Conservation (phyloP, 2,113 vertebrate genomes). For the Zosterops hypoxanthus region DNA sequence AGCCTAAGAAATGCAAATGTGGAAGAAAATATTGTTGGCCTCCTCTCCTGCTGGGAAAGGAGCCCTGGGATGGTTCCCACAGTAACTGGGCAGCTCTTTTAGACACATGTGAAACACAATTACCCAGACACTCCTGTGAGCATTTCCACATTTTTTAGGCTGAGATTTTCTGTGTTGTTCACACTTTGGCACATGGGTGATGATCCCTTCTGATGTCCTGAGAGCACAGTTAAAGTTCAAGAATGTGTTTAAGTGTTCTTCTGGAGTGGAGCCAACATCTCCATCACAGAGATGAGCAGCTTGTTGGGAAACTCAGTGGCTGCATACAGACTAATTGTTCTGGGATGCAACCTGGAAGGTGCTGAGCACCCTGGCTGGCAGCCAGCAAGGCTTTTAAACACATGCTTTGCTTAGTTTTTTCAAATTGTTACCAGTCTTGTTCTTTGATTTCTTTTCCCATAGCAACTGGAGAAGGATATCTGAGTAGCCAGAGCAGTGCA, state of each 20-base stretch:
- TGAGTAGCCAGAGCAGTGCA: constrained; percentile 9
- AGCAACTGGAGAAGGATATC: neutral
- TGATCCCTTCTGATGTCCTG: neutral
- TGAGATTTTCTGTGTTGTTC: neutral
- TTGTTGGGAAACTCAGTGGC: neutral
- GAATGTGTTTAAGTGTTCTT: neutral
- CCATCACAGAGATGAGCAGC: neutral
- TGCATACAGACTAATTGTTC: neutral
- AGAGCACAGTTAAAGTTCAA: neutral
- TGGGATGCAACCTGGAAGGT: neutral
- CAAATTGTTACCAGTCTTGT: neutral
- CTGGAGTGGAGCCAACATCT: neutral
- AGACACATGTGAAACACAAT: neutral
- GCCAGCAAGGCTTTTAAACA: constrained; percentile 41
- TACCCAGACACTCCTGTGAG: neutral
- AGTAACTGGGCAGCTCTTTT: neutral
- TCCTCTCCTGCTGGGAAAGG: neutral
- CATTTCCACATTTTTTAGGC: neutral
- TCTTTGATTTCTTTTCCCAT: constrained; percentile 10
- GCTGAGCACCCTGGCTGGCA: constrained; percentile 5
- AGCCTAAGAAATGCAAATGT: neutral
- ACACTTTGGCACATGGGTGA: neutral
- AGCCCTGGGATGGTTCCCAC: neutral
- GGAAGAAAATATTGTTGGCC: neutral
- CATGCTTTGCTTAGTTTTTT: neutral